Evolutionary conservation across 64 coral and sea anemone species (phyloP).

Genomic region (Montipora cactus): DNA sequence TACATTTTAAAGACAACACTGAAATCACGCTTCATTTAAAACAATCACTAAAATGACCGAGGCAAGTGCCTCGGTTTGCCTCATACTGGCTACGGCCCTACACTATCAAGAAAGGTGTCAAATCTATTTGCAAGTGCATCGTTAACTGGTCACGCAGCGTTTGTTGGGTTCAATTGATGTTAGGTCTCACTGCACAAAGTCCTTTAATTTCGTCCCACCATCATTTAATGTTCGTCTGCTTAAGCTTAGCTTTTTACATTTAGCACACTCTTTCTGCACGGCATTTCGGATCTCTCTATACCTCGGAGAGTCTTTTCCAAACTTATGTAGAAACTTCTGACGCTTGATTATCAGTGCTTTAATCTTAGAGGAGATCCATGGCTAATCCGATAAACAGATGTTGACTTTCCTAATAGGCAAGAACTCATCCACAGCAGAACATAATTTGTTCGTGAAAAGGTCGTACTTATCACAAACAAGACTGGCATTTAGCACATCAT

Average conservation of each 20-base stretch:
- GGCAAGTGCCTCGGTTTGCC: no score
- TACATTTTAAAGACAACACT: no score
- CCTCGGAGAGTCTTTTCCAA: not conserved
- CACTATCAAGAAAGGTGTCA: not conserved
- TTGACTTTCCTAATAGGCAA: no score
- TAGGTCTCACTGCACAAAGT: not conserved
- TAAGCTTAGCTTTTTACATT: not conserved
- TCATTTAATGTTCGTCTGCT: not conserved
- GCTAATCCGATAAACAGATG: no score
- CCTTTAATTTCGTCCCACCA: not conserved
- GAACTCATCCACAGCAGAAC: no score
- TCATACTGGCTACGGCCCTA: no score
- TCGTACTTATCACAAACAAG: no score
- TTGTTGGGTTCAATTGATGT: not conserved
- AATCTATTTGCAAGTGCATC: not conserved
- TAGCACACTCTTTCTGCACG: not conserved
- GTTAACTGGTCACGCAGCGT: not conserved
- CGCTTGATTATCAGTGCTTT: not conserved
- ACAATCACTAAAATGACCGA: no score
- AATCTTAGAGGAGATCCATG: no score
- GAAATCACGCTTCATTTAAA: no score
- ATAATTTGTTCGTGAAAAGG: no score
- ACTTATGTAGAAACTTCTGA: not conserved
- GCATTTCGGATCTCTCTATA: not conserved
- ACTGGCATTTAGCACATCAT: no score